Base-by-base conservation (phyloP, 2,113 vertebrate species). In the Hiodon alosoides region DNA sequence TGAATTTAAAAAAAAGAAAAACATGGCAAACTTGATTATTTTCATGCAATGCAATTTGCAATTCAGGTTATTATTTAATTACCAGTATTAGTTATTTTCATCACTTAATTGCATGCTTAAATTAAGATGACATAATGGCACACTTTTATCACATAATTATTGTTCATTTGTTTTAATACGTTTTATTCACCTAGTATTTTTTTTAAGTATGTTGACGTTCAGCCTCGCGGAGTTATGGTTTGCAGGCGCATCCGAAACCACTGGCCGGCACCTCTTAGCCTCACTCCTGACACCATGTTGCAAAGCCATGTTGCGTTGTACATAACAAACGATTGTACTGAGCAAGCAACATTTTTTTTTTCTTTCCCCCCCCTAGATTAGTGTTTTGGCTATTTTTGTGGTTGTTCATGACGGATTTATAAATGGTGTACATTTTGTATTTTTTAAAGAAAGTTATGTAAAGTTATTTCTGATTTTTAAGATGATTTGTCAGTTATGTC, bases 381-480 rank as follows among this genome's bases (percentile, higher is more conserved):
- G 67, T 64, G 54, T 80, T 71, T 31, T 64, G 72, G 81, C 69
- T 79, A 78, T 73, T 76, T 79, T 71, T 83, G 60, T 75, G 77
- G 81, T 79, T 79, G 81, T 83, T 86, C 83, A 83, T 81, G 77
- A 68, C 53, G 80, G 77, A 82, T 79, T 76, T 82, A 81, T 83
- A 85, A 84, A 86, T 87, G 79, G 78, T 82, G 86, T 86, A 88
- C 83, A 88, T 89, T 89, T 90, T 90, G 84, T 88, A 86, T 86
- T 88, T 87, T 89, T 87, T 85, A 73, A 84, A 75, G 79, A 71
- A 79, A 72, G 82, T 69, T 77, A 77, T 83, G 81, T 80, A 72
- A 72, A 73, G 73, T 78, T 77, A 76, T 82, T 82, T 78, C 75
- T 78, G 54, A 64, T 62, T 69, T 69, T 75, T 59, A 79, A 81